Base-by-base conservation (phyloP, 53 echinoderm and acorn worm species). In the Paelopatides confundens region DNA sequence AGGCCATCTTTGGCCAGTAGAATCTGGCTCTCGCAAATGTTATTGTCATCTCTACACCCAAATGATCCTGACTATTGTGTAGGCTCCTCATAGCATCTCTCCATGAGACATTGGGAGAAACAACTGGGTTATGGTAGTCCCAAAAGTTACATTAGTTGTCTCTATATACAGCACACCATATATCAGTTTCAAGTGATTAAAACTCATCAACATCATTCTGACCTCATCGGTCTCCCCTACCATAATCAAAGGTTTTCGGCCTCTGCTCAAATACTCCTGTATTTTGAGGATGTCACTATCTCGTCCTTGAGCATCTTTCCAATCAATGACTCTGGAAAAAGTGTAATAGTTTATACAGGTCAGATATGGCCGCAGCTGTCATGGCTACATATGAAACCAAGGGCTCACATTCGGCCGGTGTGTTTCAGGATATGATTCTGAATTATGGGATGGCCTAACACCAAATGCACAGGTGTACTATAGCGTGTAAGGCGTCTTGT, bases 1-100 rank as follows among this genome's bases (percentile, higher is more conserved):
- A 24, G 11, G 35, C 35, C 74, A 86, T 71, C 6, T 86, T 71
- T 29, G 81, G 89, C 89, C 82, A 89, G 54, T 89, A 89, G 37
- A 89, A 83, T 31, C 88, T 39, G 4, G 81, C 65, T 64, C 88
- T 43, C 14, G 81, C 88, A 43, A 81, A 35, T 33, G 35, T 21
- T 18, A 87, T 23, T n/a, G 39, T 46, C 36, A 78, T 35, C 3
- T 87, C 78, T 26, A 53, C 21, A 6, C 77, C 88, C 2, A 77
- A 40, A 62, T 87, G 78, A 18, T 76, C 87, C 87, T n/a, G n/a
- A n/a, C n/a, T n/a, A n/a, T n/a, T n/a, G n/a, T n/a, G n/a, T n/a
- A n/a, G n/a, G n/a, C n/a, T n/a, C n/a, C n/a, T n/a, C n/a, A n/a
- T n/a, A n/a, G n/a, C n/a, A n/a, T n/a, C n/a, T n/a, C n/a, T n/a